Conservation (phyloP, 2,888 invertebrate genomes). For the Philhelius pedissequus region DNA sequence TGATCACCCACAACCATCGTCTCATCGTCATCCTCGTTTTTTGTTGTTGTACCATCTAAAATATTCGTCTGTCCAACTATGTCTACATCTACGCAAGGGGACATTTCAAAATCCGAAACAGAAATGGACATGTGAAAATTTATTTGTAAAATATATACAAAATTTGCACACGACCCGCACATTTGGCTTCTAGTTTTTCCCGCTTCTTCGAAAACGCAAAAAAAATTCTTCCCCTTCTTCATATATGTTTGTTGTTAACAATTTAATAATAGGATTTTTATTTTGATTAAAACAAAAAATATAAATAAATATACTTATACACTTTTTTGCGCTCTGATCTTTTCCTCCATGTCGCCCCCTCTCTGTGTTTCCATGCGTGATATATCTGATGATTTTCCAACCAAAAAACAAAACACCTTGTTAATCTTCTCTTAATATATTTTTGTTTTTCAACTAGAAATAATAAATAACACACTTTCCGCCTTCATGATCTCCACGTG, state of each 20-base stretch:
- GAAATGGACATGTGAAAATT: slow-evolving; percentile 41
- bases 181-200: slow-evolving; percentile 41
- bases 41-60: not conserved
- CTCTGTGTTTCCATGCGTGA: slow-evolving; percentile 18
- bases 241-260: slow-evolving; percentile 17
- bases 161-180: slow-evolving; percentile 79
- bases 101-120: slow-evolving; percentile 18
- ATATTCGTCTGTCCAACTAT: not conserved
- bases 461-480: slow-evolving; percentile 49
- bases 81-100: slow-evolving; percentile 2
- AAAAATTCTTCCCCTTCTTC: not conserved
- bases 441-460: slow-evolving; percentile 44
- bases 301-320: not conserved
- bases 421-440: slow-evolving; percentile 10
- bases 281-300: slow-evolving; percentile 48
- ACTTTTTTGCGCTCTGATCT: not conserved
- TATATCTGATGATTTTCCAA: slow-evolving; percentile 27
- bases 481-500: slow-evolving; percentile 10
- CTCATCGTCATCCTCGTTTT: not conserved
- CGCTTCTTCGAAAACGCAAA: slow-evolving; percentile 63
- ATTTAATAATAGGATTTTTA: slow-evolving; percentile 60
- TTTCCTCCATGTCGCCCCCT: not conserved
- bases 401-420: not conserved
- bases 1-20: not conserved
- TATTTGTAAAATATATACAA: slow-evolving; percentile 74